Conservation (phyloP, 2,797 vertebrate genomes). For the Cirrhinus mrigala region DNA sequence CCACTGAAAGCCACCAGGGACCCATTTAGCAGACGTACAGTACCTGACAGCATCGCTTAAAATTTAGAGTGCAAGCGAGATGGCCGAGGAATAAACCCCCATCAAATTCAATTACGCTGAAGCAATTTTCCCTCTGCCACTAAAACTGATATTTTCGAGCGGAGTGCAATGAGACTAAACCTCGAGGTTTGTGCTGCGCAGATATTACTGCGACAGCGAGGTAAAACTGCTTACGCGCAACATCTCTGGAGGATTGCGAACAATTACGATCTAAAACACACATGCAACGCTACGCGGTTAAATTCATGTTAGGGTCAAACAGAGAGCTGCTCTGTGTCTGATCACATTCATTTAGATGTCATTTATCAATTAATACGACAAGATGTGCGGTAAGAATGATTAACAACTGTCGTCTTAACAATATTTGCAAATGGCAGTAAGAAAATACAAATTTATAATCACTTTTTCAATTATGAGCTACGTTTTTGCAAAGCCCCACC, state of each 20-base stretch:
- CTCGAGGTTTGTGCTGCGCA: neutral
- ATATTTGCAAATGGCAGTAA: neutral
- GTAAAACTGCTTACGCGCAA: neutral
- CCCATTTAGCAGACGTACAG: constrained; percentile 48
- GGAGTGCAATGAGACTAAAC: constrained; percentile 26
- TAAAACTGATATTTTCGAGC: constrained; percentile 20
- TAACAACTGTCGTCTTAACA: neutral
- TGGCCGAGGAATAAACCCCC: constrained; percentile 30
- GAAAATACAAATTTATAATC: neutral
- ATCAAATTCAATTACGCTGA: constrained; percentile 45
- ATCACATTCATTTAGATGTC: neutral
- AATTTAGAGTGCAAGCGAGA: constrained; percentile 34
- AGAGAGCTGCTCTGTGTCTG: neutral
- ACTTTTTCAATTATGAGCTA: neutral
- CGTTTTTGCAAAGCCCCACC: neutral
- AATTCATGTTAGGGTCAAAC: neutral
- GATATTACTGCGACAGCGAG: neutral
- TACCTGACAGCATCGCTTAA: constrained; percentile 50
- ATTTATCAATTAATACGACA: neutral
- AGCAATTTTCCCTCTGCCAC: constrained; percentile 38
- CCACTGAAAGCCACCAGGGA: constrained; percentile 28
- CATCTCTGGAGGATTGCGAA: neutral
- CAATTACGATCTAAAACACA: neutral
- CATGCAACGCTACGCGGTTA: neutral
- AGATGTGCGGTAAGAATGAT: neutral